phyloP scores from a whole-genome alignment of 2,888 invertebrate species.

The Callyntrura sp. region DNA sequence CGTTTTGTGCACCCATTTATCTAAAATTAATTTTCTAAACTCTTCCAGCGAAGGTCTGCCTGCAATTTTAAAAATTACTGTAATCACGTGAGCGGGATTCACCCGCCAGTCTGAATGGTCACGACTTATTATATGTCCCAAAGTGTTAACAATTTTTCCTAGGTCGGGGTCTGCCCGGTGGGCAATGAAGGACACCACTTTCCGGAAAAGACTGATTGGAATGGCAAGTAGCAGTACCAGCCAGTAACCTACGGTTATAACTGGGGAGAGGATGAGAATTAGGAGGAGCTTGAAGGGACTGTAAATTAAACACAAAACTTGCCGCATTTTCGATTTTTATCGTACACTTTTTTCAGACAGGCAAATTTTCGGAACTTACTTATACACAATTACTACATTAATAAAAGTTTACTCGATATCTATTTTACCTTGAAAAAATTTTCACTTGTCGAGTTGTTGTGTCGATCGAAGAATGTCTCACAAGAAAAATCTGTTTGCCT shows the following conservation, averaged over 20 bases:
- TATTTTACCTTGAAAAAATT: too few species aligned
- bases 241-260: not conserved
- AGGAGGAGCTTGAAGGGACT: constrained; percentile 2
- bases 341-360: not conserved
- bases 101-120: constrained; percentile 37
- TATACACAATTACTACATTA: too few species aligned
- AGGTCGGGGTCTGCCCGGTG: constrained; percentile 12
- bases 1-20: not conserved
- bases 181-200: constrained; percentile 4
- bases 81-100: constrained; percentile 19
- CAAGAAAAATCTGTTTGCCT: too few species aligned
- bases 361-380: too few species aligned
- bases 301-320: constrained; percentile 5
- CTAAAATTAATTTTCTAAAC: constrained; percentile 1
- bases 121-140: constrained; percentile 16
- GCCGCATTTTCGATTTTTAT: constrained; percentile 16
- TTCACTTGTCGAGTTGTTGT: too few species aligned
- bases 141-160: constrained; percentile 21
- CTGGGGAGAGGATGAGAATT: constrained; percentile 8
- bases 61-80: not conserved
- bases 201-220: constrained; percentile 32
- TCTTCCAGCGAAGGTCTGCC: not conserved
- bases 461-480: too few species aligned
- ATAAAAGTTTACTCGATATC: too few species aligned
- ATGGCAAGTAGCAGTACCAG: not conserved